Evolutionary conservation across 2,113 vertebrate species (phyloP).

Genomic region (Uropsilus gracilis): DNA sequence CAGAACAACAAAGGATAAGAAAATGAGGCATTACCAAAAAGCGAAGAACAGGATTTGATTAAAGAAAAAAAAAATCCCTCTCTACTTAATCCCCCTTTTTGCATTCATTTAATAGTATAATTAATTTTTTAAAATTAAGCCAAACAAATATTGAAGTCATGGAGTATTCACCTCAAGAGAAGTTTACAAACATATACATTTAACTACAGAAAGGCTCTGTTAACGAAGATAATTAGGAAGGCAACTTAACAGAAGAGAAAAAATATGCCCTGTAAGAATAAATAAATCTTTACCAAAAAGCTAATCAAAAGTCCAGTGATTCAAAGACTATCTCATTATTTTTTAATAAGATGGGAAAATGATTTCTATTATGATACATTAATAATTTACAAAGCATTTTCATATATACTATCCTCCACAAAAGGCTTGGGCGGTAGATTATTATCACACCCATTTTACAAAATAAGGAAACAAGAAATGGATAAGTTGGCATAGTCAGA

Average conservation of each 20-base stretch:
- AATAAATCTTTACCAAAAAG: conserved; percentile 64
- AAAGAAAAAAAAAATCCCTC: not conserved
- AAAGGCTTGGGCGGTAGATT: conserved; percentile 6
- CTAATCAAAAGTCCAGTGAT: conserved; percentile 63
- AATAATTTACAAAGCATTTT: conserved; percentile 69
- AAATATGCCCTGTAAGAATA: conserved; percentile 48
- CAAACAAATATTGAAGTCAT: conserved; percentile 63
- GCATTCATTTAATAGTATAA: not conserved
- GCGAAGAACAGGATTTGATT: not conserved
- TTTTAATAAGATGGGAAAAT: conserved; percentile 69
- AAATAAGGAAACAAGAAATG: not conserved
- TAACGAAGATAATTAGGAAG: conserved; percentile 55
- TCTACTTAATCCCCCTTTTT: not conserved
- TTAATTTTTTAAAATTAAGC: conserved; percentile 49
- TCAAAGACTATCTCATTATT: conserved; percentile 59
- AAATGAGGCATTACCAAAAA: not conserved
- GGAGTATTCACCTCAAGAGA: conserved; percentile 7
- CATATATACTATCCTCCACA: conserved; percentile 54
- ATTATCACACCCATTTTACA: conserved; percentile 43
- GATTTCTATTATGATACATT: conserved; percentile 68
- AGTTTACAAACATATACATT: conserved; percentile 22
- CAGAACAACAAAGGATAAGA: not conserved
- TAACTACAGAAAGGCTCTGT: not conserved
- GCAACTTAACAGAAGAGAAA: conserved; percentile 25
- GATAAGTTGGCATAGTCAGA: not conserved